Evolutionary conservation across 1,140 invertebrate species (phyloP).

Genomic region (Chionoecetes opilio): DNA sequence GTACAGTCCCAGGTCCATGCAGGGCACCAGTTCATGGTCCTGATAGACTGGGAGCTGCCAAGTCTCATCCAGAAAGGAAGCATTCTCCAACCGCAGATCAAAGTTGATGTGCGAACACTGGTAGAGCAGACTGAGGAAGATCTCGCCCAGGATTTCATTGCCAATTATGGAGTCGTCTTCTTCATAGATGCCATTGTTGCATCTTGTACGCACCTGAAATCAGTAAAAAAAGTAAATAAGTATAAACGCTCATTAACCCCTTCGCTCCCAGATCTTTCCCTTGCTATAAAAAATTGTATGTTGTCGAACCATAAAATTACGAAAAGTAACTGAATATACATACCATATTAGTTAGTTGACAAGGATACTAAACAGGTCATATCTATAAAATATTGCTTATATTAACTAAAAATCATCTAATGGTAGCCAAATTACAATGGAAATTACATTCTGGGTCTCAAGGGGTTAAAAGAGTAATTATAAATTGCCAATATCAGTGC

Average conservation of each 20-base stretch:
- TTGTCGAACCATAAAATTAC: too few relatives aligned
- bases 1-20: constrained; percentile 85
- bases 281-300: too few relatives aligned
- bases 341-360: too few relatives aligned
- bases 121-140: constrained; percentile 86
- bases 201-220: constrained; percentile 73
- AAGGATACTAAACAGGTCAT: too few relatives aligned
- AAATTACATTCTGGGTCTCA: too few relatives aligned
- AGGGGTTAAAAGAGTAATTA: too few relatives aligned
- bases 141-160: constrained; percentile 86
- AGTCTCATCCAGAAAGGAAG: constrained; percentile 86
- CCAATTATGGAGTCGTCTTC: constrained; percentile 84
- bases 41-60: constrained; percentile 85
- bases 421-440: too few relatives aligned
- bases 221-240: not conserved
- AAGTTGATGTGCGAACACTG: constrained; percentile 86
- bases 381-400: too few relatives aligned
- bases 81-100: constrained; percentile 85
- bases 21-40: constrained; percentile 86
- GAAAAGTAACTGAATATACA: too few relatives aligned
- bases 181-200: constrained; percentile 81
- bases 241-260: not conserved
- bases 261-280: too few relatives aligned
- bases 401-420: too few relatives aligned
- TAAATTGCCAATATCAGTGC: too few relatives aligned